These are phyloP conservation scores for Telenomus remus DNA, from an alignment of 1,140 invertebrate species.

Conservation along the genomic window DNA sequence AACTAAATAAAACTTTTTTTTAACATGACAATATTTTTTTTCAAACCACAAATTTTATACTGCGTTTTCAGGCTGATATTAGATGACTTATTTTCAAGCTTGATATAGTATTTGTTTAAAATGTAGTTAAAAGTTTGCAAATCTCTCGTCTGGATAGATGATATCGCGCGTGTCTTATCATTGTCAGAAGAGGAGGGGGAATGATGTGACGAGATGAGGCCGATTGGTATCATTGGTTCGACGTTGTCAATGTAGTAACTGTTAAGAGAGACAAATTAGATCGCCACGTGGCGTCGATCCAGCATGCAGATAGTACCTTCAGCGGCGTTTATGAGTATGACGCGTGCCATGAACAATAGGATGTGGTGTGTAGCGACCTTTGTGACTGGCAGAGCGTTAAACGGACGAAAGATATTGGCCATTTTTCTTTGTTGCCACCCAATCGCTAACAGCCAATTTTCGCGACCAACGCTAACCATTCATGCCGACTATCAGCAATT, in stretches of 20 bases:
- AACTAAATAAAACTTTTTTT: too few relatives aligned
- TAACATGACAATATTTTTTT: too few relatives aligned
- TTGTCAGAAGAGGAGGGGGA: conserved; percentile 13
- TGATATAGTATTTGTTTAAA: too few relatives aligned
- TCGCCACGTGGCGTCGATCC: conserved; percentile 63
- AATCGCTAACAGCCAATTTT: conserved; percentile 53
- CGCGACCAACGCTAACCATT: conserved; percentile 37
- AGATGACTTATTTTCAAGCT: too few relatives aligned
- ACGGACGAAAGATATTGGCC: conserved; percentile 59
- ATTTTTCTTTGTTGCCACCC: conserved; percentile 43
- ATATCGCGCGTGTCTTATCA: conserved; percentile 35
- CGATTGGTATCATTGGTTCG: conserved; percentile 55
- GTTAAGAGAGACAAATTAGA: conserved; percentile 67
- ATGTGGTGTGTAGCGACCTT: conserved; percentile 44
- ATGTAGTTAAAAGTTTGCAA: conserved; percentile 24
- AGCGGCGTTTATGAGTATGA: conserved; percentile 58
- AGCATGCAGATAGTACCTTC: conserved; percentile 55
- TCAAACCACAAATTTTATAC: too few relatives aligned
- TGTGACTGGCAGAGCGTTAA: conserved; percentile 66
- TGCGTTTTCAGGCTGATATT: too few relatives aligned
- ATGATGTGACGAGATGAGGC: conserved; percentile 21
- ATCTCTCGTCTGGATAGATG: conserved; percentile 9
- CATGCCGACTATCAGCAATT: conserved; percentile 44
- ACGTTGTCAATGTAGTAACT: conserved; percentile 46
- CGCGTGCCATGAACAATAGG: conserved; percentile 65